Conservation (phyloP, 2,888 invertebrate genomes). For the Trichacis sp. region DNA sequence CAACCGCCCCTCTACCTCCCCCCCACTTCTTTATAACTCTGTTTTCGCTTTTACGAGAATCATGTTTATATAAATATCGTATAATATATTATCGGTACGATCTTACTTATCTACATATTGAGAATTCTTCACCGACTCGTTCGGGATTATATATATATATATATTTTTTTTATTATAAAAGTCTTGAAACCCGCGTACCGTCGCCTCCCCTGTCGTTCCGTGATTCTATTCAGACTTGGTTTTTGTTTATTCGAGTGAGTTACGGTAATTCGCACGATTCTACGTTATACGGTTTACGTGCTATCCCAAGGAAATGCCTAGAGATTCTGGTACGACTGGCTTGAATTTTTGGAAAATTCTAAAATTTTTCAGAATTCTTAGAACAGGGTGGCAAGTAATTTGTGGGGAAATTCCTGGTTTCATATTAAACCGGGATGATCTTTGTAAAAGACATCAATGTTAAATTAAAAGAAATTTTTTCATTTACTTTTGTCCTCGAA, state of each 20-base stretch:
- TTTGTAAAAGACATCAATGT: too few relatives aligned
- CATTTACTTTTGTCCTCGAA: too few relatives aligned
- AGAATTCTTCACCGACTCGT: constrained; percentile 49
- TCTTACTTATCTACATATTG: constrained; percentile 53
- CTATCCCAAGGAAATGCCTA: not conserved
- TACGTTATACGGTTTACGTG: constrained; percentile 45
- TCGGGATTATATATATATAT: not conserved
- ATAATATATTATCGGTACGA: constrained; percentile 51
- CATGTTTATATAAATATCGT: constrained; percentile 10
- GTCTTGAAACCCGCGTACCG: not conserved
- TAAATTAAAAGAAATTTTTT: too few relatives aligned
- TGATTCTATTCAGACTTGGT: constrained; percentile 54
- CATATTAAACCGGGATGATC: too few relatives aligned
- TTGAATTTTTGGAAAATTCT: not conserved
- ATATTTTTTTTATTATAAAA: too few relatives aligned
- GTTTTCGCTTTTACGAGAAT: constrained; percentile 8
- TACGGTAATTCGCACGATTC: constrained; percentile 56
- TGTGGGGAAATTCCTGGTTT: too few relatives aligned
- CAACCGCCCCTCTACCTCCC: constrained; percentile 49
- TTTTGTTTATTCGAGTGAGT: constrained; percentile 55
- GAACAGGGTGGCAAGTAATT: too few relatives aligned
- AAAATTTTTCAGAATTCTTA: too few relatives aligned
- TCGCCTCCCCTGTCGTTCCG: constrained; percentile 29
- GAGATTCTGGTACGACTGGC: not conserved
- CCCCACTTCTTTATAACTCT: not conserved